These are phyloP conservation scores for Brachionus angularis DNA, from an alignment of 1,140 invertebrate species.

Conservation along the genomic window DNA sequence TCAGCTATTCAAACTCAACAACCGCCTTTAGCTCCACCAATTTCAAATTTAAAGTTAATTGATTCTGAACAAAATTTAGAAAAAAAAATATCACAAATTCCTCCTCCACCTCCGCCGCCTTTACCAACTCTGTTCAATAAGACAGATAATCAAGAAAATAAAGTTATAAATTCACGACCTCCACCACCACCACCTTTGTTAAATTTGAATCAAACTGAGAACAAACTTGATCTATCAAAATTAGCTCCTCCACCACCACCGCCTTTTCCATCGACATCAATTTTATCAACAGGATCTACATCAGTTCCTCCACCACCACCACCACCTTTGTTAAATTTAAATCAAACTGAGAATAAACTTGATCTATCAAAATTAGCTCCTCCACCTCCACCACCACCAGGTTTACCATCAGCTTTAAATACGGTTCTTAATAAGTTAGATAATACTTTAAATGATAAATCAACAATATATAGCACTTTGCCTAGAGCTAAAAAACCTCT, in stretches of 20 bases:
- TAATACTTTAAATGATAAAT: not conserved
- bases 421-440: constrained; percentile 45
- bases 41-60: not conserved
- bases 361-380: too few species aligned
- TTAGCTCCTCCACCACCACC: constrained; percentile 44
- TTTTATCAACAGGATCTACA: constrained; percentile 36
- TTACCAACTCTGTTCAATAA: constrained; percentile 29
- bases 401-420: not conserved
- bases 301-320: not conserved
- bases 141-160: not conserved
- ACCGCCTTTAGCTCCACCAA: not conserved
- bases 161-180: too few species aligned
- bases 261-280: constrained; percentile 21
- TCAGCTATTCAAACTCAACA: not conserved
- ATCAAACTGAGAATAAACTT: too few species aligned
- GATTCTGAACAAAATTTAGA: not conserved
- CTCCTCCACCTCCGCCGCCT: constrained; percentile 45
- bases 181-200: too few species aligned
- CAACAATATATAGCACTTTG: constrained; percentile 6
- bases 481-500: not conserved
- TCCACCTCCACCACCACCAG: not conserved
- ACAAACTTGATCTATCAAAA: constrained; percentile 43
- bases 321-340: not conserved
- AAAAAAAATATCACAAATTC: not conserved
- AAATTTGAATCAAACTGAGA: too few species aligned